Conservation (phyloP, 2,113 vertebrate genomes). For the Eudyptes chrysolophus region DNA sequence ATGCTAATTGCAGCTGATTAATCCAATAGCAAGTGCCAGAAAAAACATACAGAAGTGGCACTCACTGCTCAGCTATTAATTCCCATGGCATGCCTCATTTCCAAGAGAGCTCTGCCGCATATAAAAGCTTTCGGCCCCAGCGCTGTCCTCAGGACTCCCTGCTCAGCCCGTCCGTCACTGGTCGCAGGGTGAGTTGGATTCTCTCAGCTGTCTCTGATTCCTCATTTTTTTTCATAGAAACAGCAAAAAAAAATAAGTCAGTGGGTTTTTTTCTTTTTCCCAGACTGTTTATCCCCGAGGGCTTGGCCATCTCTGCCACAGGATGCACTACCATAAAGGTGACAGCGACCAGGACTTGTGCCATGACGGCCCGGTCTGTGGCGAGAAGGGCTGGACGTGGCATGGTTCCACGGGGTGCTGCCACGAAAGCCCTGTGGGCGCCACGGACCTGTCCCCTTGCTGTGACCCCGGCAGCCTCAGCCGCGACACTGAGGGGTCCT, state of each 20-base stretch:
- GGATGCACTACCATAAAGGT: neutral
- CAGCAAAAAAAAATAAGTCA: rapidly evolving
- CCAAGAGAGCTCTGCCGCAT: neutral
- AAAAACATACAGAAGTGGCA: neutral
- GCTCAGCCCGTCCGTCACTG: neutral
- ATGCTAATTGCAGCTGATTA: conserved; percentile 52
- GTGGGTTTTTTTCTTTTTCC: neutral
- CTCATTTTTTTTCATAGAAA: neutral
- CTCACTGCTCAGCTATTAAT: conserved; percentile 53
- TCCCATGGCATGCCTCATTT: conserved; percentile 42
- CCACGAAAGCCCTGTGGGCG: neutral
- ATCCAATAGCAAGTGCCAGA: neutral
- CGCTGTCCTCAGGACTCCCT: neutral
- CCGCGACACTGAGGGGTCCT: neutral
- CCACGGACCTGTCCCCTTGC: neutral
- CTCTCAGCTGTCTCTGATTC: neutral
- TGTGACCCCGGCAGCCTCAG: neutral
- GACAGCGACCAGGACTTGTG: neutral
- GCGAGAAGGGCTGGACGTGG: neutral
- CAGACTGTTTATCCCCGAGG: neutral
- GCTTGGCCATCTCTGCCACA: neutral
- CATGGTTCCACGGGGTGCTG: rapidly evolving
- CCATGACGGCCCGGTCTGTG: neutral
- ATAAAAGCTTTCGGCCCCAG: conserved; percentile 22
- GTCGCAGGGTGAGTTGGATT: conserved; percentile 18